Base-by-base conservation (phyloP, 2,888 invertebrate species). In the Hoplodrina ambigua region DNA sequence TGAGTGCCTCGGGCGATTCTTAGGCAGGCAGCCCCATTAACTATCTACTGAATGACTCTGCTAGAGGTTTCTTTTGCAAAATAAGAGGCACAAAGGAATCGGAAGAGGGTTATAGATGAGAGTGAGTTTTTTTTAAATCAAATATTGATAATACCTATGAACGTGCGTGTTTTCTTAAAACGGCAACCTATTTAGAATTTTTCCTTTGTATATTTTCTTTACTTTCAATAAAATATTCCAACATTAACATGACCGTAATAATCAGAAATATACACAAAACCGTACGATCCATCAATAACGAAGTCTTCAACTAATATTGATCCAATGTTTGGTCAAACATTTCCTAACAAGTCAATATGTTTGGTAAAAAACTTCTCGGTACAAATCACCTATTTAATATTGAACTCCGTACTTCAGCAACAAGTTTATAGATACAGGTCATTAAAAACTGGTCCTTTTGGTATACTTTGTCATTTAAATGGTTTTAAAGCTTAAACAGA, bases 401-500 rank as follows among this genome's bases (percentile, higher is more conserved):
- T 78, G 89, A 88, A 33, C 91, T 62, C 44, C 60, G 7, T 49
- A 46, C 17, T 11, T 20, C 4, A 69, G 55, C 4, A 61, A 54
- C 52, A 37, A 53, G 33, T 69, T 83, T 57, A 5, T 52, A 41
- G 13, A 41, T 52, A 66, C 59, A 74, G 80, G 69, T 82, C 86
- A 66, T 72, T 54, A 64, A 69, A 81, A 55, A 70, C 30, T 87
- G 85, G 91, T 70, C 69, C 59, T 73, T 77, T 33, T 81, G 87
- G 86, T 90, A 85, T 86, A 86, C 87, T 88, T 85, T 88, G 90
- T 91, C 89, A 88, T 89, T 87, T 88, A 86, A 85, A 89, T 87
- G 88, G 87, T 85, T 83, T 82, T 90, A 90, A 91, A 90, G 90
- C 86, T 90, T 91, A 90, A 86, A 89, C 87, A 89, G 91, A 92